Evolutionary conservation across 2,113 vertebrate species (phyloP).

Genomic region (Passer domesticus): DNA sequence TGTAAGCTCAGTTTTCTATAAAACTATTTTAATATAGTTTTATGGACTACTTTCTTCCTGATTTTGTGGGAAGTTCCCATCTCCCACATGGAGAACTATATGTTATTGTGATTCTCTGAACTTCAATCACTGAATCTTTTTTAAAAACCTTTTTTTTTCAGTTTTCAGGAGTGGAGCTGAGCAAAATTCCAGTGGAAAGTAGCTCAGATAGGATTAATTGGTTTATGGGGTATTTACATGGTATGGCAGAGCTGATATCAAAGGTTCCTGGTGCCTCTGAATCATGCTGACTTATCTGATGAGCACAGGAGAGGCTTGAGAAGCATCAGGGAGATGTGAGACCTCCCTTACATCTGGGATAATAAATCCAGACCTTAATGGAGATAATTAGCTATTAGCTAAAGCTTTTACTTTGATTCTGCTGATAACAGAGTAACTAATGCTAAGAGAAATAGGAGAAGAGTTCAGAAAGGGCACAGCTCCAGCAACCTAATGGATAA

Average conservation of each 20-base stretch:
- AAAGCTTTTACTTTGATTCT: not conserved
- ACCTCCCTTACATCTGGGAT: not conserved
- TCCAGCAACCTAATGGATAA: not conserved
- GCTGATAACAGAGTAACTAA: not conserved
- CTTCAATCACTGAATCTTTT: not conserved
- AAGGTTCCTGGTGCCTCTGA: not conserved
- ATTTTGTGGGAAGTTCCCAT: not conserved
- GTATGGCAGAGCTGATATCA: not conserved
- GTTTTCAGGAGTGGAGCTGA: not conserved
- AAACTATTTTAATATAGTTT: not conserved
- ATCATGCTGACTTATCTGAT: not conserved
- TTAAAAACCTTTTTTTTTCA: accelerated
- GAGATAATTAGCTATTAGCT: not conserved
- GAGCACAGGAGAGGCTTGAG: not conserved
- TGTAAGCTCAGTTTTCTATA: not conserved
- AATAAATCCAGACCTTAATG: not conserved
- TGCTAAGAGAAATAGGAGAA: not conserved
- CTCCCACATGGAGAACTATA: not conserved
- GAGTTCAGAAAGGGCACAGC: not conserved
- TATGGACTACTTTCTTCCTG: not conserved
- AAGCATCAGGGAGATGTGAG: not conserved
- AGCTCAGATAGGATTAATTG: not conserved
- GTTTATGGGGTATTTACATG: not conserved
- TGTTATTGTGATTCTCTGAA: not conserved
- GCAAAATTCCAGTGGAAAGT: not conserved